A percentile compares a stretch with the other conserved stretches of the same genome.
These are phyloP conservation scores for Mizuhopecten yessoensis DNA, from an alignment of 1,140 invertebrate genomes.

Conservation along the genomic window DNA sequence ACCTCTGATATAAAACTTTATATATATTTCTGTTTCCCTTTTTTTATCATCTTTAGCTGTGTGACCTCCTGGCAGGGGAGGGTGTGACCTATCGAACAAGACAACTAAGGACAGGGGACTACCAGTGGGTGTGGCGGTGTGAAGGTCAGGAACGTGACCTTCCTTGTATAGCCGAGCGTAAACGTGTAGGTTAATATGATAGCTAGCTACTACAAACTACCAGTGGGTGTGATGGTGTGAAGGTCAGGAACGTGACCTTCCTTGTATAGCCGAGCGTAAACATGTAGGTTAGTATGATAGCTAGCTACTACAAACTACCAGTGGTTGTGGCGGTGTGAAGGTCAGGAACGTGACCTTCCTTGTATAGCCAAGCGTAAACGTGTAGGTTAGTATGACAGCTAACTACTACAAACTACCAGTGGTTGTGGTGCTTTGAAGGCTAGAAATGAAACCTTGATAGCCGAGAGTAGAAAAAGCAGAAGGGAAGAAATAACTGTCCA, in stretches of 20 bases:
- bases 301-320: no score
- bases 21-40: neutral
- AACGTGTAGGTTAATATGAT: no score
- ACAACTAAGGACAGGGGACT: constrained; percentile 65
- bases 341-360: neutral
- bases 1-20: neutral
- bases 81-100: constrained; percentile 62
- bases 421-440: no score
- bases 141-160: constrained; percentile 61
- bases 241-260: constrained; percentile 57
- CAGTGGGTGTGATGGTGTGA: no score
- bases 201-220: no score
- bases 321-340: no score
- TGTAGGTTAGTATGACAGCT: no score
- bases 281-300: constrained; percentile 53
- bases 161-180: neutral
- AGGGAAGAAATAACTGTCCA: neutral
- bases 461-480: neutral
- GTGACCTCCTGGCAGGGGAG: constrained; percentile 57
- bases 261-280: constrained; percentile 54
- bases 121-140: constrained; percentile 68
- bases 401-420: no score
- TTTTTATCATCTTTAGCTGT: constrained; percentile 62
- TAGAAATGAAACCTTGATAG: neutral
- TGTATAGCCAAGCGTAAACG: neutral